These are phyloP conservation scores for Loris lydekkerianus DNA, from an alignment of 2,797 vertebrate genomes.

Conservation along the genomic window DNA sequence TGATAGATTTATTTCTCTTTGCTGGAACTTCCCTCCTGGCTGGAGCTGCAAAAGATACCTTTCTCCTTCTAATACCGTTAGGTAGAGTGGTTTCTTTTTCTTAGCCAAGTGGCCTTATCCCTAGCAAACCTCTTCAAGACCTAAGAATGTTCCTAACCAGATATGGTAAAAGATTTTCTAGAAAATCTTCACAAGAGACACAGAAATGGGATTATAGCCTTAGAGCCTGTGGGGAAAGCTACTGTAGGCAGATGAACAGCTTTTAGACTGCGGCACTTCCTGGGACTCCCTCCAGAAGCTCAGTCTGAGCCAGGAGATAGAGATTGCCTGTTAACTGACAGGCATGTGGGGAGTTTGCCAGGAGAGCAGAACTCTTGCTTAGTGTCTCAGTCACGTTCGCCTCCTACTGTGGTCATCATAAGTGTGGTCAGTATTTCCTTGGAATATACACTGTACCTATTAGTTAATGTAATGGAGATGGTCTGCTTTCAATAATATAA, in stretches of 20 bases:
- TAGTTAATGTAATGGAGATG: not conserved
- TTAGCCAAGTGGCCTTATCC: not conserved
- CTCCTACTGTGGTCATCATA: not conserved
- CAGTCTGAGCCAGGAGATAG: not conserved
- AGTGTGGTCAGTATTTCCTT: not conserved
- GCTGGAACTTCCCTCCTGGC: not conserved
- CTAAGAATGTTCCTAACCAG: not conserved
- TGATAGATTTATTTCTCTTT: not conserved
- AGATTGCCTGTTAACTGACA: too few relatives aligned
- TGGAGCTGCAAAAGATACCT: not conserved
- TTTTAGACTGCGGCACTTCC: not conserved
- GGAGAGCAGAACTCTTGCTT: not conserved
- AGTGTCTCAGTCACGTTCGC: not conserved
- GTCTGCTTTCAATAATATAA: not conserved
- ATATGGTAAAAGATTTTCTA: not conserved
- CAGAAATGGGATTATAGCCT: not conserved
- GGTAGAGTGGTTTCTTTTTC: not conserved
- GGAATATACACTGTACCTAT: not conserved
- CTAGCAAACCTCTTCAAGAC: not conserved
- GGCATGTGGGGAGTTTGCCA: not conserved
- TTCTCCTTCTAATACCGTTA: not conserved
- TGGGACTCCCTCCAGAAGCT: not conserved
- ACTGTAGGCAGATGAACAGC: not conserved
- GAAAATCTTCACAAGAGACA: not conserved
- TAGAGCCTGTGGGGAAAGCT: not conserved